These are phyloP conservation scores for Sphenopsis melanotis DNA, from an alignment of 2,797 vertebrate genomes.

Conservation along the genomic window DNA sequence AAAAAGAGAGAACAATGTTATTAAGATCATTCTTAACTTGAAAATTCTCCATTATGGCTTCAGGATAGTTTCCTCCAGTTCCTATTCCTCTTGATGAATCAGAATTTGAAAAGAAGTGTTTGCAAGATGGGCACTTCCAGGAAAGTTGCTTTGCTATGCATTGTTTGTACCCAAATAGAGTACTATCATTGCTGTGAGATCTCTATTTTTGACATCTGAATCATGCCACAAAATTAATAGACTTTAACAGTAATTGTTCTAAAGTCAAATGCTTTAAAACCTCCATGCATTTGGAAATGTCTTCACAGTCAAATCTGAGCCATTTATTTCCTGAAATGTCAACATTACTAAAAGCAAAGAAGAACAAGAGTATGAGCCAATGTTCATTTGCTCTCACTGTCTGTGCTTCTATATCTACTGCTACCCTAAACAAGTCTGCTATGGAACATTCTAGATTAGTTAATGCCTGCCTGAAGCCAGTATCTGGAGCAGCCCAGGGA, in stretches of 20 bases:
- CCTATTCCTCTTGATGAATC: not conserved
- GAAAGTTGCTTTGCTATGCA: not conserved
- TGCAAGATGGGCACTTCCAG: not conserved
- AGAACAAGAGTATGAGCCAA: not conserved
- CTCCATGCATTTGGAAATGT: not conserved
- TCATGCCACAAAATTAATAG: not conserved
- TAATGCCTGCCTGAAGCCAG: not conserved
- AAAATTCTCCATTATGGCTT: not conserved
- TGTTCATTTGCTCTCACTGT: not conserved
- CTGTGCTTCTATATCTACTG: not conserved
- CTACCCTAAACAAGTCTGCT: not conserved
- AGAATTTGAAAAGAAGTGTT: not conserved
- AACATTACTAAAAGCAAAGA: not conserved
- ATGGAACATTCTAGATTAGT: not conserved
- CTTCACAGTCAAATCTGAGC: not conserved
- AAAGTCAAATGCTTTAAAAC: not conserved
- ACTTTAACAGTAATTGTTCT: not conserved
- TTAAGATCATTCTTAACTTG: not conserved
- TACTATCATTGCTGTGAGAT: not conserved
- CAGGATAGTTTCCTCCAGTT: not conserved
- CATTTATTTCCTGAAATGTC: not conserved
- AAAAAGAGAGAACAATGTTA: not conserved
- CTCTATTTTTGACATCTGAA: not conserved
- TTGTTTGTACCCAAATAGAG: conserved; percentile 21
- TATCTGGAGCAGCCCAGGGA: not conserved